A percentile compares a stretch with the other conserved stretches of the same genome.
phyloP scores from a whole-genome alignment of 2,888 invertebrate genomes.

The Melieria crassipennis region DNA sequence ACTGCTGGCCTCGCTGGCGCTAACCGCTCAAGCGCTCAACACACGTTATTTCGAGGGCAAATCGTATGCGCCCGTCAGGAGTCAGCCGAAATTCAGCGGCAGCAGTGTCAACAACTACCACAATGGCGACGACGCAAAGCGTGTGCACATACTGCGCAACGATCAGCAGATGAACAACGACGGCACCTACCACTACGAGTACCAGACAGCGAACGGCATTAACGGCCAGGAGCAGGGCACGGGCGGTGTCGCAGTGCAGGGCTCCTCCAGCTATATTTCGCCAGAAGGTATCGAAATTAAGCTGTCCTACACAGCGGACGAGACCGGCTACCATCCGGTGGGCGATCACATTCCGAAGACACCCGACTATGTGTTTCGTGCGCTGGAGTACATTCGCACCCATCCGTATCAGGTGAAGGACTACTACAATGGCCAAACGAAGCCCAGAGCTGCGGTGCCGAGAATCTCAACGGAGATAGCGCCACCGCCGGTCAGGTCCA shows the following conservation, averaged over 20 bases:
- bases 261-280: constrained; percentile 54
- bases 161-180: constrained; percentile 49
- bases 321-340: constrained; percentile 55
- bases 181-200: constrained; percentile 54
- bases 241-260: constrained; percentile 51
- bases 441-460: constrained; percentile 18
- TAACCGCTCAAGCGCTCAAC: constrained; percentile 7
- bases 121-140: constrained; percentile 8
- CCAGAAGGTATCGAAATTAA: constrained; percentile 55
- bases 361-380: constrained; percentile 54
- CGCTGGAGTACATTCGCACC: constrained; percentile 56
- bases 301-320: constrained; percentile 55
- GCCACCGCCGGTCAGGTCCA: constrained; percentile 15
- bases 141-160: constrained; percentile 47
- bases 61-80: constrained; percentile 7
- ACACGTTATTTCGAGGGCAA: constrained; percentile 17
- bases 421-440: constrained; percentile 36
- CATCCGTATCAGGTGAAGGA: constrained; percentile 54
- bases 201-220: constrained; percentile 58
- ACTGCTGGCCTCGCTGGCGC: constrained; percentile 14
- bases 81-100: constrained; percentile 37
- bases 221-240: constrained; percentile 49
- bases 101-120: constrained; percentile 24
- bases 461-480: constrained; percentile 17
- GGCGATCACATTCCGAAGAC: constrained; percentile 58